Base-by-base conservation (phyloP, 1,140 invertebrate species). In the Matsumurasca onukii region DNA sequence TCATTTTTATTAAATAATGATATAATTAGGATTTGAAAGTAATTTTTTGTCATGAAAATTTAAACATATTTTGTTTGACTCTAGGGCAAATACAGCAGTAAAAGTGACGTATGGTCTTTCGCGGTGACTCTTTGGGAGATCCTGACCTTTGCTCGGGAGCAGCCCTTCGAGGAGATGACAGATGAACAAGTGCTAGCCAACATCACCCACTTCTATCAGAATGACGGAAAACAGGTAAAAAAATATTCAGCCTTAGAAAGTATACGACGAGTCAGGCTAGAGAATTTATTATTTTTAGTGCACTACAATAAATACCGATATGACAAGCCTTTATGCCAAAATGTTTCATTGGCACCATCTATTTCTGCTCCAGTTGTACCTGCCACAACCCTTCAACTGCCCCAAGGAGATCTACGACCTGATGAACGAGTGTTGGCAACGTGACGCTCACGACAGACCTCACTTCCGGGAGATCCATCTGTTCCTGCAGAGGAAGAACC, bases 351-450 rank as follows among this genome's bases (percentile, higher is more conserved):
- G 17, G 17, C 34, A 39, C 17, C 17, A 39, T 39, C 34, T 39
- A 17, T 5, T 55, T 1, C 73, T 52, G 72, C 81, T 81, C 31
- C 82, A 89, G 86, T 82, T 86, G 69, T 83, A 86, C 61, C 83
- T 93, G 17, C 87, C 89, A 1, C 84, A 90, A 67, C 93, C 93
- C 27, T 86, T 90, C 73, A 91, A 91, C 72, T 96, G 94, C 79
- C 91, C 92, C 13, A 87, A 92, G 70, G 93, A 95, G 78, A 91
- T 97, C 69, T 97, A 94, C 80, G 94, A 96, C 78, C 80, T 98
- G 70, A 97, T 97, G 92, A 85, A 89, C 69, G 93, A 96, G 77
- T 97, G 95, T 78, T 98, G 95, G 95, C 92, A 94, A 75, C 83
- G 91, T 27, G 90, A 93, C 75, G 91, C 92, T 59, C 78, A 84